Percentiles rank a stretch among this genome's conserved stretches.
phyloP scores from a whole-genome alignment of 1,140 invertebrate species.

The Augochlora pura region DNA sequence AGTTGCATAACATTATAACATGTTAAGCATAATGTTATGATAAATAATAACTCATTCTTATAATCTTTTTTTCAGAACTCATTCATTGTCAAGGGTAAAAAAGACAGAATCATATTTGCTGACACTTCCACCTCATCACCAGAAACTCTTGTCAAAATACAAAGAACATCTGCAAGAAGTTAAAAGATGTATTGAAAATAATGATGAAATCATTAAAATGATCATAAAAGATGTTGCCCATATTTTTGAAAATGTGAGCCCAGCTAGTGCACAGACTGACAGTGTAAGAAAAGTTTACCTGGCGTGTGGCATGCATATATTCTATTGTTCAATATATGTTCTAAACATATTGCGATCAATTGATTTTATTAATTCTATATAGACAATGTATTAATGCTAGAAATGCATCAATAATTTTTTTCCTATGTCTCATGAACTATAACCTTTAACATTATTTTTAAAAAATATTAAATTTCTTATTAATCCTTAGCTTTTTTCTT shows the following conservation, averaged over 20 bases:
- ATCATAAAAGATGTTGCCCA: constrained; percentile 91
- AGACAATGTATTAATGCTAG: background rate
- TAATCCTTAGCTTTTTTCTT: constrained; percentile 10
- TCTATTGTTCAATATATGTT: constrained; percentile 25
- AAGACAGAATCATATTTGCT: constrained; percentile 88
- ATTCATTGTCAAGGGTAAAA: constrained; percentile 84
- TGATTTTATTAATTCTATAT: constrained; percentile 5
- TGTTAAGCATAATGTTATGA: background rate
- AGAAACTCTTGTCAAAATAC: constrained; percentile 88
- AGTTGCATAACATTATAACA: background rate
- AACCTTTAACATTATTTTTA: background rate
- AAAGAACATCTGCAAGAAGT: constrained; percentile 87
- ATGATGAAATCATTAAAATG: constrained; percentile 90
- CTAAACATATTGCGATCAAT: background rate
- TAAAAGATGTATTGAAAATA: constrained; percentile 90
- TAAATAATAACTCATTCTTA: background rate
- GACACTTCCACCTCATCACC: constrained; percentile 88
- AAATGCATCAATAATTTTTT: background rate
- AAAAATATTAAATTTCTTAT: constrained; percentile 24
- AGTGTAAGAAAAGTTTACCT: constrained; percentile 76
- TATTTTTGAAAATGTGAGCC: constrained; percentile 91
- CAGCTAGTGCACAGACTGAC: constrained; percentile 75
- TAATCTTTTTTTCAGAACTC: constrained; percentile 78
- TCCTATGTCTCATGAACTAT: background rate
- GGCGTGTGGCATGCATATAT: constrained; percentile 53